These are phyloP conservation scores for Oeneis ivallda DNA, from an alignment of 2,888 invertebrate genomes.

Conservation along the genomic window DNA sequence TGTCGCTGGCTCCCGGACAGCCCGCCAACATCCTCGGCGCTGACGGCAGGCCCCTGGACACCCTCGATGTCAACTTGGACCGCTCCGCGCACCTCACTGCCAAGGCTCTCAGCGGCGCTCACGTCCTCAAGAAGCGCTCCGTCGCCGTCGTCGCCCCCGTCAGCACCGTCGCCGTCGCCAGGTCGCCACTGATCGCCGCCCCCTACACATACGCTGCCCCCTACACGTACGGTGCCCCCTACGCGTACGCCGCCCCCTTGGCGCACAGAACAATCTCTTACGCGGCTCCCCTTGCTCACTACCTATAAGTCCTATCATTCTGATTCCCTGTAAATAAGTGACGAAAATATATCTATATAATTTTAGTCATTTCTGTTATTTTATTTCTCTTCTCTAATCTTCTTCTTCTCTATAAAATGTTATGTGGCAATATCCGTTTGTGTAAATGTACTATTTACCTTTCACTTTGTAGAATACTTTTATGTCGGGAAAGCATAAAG, in stretches of 20 bases:
- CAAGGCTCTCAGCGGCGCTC: conserved; percentile 57
- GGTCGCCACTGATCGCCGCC: conserved; percentile 42
- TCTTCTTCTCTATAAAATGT: too few species aligned
- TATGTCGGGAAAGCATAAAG: too few species aligned
- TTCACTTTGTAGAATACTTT: too few species aligned
- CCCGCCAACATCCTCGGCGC: conserved; percentile 68
- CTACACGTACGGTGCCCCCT: too few species aligned
- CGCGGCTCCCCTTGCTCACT: conserved; percentile 39
- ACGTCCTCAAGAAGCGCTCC: conserved; percentile 56
- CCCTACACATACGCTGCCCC: conserved; percentile 27
- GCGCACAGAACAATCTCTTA: conserved; percentile 27
- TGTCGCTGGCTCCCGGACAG: conserved; percentile 69
- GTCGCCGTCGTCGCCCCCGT: conserved; percentile 32
- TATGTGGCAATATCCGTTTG: too few species aligned
- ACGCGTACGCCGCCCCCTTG: conserved; percentile 31
- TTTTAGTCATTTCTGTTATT: conserved; percentile 1
- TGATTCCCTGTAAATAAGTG: conserved; percentile 7
- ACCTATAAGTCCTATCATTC: conserved; percentile 51
- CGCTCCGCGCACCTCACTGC: conserved; percentile 67
- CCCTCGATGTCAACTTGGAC: conserved; percentile 71
- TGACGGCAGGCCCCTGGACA: conserved; percentile 71
- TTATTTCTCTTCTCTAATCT: background rate
- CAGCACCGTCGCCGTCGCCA: conserved; percentile 38
- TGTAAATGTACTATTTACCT: too few species aligned
- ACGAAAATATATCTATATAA: conserved; percentile 9